Conservation (phyloP, 2,888 invertebrate species). For the Conomelus anceps region DNA sequence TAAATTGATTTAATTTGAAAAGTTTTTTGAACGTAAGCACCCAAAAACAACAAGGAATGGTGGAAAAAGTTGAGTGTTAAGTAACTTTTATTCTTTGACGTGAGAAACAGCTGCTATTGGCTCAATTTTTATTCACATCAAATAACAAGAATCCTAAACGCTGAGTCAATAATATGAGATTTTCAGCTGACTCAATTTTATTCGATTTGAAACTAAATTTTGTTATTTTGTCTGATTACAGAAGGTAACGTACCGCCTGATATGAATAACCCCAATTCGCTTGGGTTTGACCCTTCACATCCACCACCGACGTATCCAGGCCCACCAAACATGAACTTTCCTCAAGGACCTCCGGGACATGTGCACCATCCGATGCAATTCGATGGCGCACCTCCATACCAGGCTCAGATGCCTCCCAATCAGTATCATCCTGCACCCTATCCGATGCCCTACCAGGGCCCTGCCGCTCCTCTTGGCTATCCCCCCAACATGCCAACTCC, state of each 20-base stretch:
- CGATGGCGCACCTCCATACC: slow-evolving; percentile 32
- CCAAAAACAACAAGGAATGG: no score
- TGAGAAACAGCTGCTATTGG: no score
- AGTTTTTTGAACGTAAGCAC: no score
- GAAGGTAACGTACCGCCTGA: neutral
- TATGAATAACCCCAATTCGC: neutral
- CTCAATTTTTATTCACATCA: no score
- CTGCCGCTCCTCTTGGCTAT: neutral
- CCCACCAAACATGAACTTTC: slow-evolving; percentile 29
- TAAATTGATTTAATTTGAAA: no score
- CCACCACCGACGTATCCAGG: slow-evolving; percentile 27
- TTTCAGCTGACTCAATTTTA: no score
- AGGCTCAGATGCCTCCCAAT: slow-evolving; percentile 33
- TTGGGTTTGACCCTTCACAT: slow-evolving; percentile 29
- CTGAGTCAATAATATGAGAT: no score
- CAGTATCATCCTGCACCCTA: slow-evolving; percentile 30
- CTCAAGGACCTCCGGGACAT: slow-evolving; percentile 31
- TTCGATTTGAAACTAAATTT: no score
- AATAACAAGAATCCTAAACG: no score
- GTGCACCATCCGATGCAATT: slow-evolving; percentile 31
- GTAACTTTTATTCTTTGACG: no score
- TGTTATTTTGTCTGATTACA: no score
- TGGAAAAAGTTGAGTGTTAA: no score
- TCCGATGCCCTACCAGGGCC: slow-evolving; percentile 27
- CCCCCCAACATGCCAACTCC: neutral